These are phyloP conservation scores for Tetramorium bicarinatum DNA, from an alignment of 2,888 invertebrate species.

Conservation along the genomic window DNA sequence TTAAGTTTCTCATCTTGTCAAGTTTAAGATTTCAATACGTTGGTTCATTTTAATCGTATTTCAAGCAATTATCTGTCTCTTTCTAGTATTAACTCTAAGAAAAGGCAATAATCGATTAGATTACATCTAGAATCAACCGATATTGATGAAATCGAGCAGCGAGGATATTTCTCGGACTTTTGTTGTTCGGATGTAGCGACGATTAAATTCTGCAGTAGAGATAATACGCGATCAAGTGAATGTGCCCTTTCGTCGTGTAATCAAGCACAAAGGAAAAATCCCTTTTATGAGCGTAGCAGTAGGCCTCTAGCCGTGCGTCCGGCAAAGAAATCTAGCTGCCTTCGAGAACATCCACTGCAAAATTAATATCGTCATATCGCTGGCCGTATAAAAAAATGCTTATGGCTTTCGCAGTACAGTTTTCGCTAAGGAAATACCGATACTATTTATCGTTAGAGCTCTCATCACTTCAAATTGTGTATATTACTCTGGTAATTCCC, in stretches of 20 bases:
- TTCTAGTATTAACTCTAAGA: neutral
- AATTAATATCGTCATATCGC: conserved; percentile 8
- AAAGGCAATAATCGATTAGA: neutral
- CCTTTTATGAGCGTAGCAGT: conserved; percentile 73
- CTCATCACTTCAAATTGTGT: conserved; percentile 14
- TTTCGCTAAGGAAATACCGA: neutral
- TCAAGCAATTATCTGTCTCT: neutral
- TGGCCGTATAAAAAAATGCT: neutral
- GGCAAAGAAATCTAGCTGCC: conserved; percentile 36
- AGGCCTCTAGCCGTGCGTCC: conserved; percentile 60
- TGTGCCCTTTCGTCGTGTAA: conserved; percentile 84
- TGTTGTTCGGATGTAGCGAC: conserved; percentile 35
- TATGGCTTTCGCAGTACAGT: neutral
- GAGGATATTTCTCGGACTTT: conserved; percentile 15
- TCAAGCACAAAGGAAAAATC: conserved; percentile 82
- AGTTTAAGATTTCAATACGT: neutral
- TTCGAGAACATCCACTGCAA: conserved; percentile 28
- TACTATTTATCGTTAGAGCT: neutral
- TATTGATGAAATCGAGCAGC: neutral
- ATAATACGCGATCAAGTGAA: conserved; percentile 85
- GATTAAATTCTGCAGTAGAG: conserved; percentile 81
- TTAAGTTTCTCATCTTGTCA: neutral
- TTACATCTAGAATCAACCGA: neutral
- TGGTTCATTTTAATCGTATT: conserved; percentile 2
- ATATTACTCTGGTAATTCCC: neutral